Percentiles rank a stretch among this genome's conserved stretches.
phyloP scores from a whole-genome alignment of 64 coral and sea anemone genomes.

The Montipora sp. region DNA sequence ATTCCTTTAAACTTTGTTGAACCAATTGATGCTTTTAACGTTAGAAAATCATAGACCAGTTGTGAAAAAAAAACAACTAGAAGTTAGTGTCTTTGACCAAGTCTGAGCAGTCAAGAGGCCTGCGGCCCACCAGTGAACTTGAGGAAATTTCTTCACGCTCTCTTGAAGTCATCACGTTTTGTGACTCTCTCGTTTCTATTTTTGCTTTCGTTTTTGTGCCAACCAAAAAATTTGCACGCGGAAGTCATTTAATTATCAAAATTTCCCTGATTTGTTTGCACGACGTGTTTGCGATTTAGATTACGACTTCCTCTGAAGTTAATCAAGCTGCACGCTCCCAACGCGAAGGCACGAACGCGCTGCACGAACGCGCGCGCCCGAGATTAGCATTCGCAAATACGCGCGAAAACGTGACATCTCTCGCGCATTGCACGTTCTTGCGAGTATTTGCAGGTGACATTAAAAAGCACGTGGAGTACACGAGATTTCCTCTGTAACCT shows the following conservation, averaged over 20 bases:
- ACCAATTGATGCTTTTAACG: too few species aligned
- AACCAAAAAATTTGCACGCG: neutral
- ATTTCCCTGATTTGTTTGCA: neutral
- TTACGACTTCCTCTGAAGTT: neutral
- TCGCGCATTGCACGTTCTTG: too few species aligned
- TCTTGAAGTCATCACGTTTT: neutral
- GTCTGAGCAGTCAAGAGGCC: neutral
- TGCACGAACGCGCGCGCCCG: too few species aligned
- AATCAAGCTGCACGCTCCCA: neutral
- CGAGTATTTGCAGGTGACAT: too few species aligned
- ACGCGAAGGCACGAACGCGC: neutral
- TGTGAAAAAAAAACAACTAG: neutral
- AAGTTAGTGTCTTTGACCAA: neutral
- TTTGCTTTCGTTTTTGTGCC: too few species aligned
- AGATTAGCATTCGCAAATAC: too few species aligned
- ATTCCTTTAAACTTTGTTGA: too few species aligned
- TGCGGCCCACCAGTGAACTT: neutral
- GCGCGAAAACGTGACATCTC: too few species aligned
- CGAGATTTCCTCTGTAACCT: too few species aligned
- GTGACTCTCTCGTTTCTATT: too few species aligned
- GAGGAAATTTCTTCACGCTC: neutral
- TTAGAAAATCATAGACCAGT: too few species aligned
- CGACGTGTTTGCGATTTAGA: neutral
- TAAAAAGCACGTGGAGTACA: neutral
- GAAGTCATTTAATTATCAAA: neutral